These are phyloP conservation scores for Hyperoplus immaculatus DNA, from an alignment of 2,797 vertebrate genomes.

Conservation along the genomic window DNA sequence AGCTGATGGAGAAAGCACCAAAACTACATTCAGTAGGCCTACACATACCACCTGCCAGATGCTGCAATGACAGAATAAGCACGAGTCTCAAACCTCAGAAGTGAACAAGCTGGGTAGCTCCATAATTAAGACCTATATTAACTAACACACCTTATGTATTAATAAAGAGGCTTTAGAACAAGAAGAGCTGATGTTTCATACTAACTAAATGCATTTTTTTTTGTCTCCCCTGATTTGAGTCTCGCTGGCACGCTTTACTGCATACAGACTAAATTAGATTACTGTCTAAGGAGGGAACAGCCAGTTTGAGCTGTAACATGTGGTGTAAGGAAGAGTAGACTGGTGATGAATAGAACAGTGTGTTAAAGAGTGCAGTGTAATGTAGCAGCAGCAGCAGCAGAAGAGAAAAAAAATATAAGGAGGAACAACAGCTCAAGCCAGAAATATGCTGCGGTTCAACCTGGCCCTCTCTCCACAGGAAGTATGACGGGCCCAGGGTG, in stretches of 20 bases:
- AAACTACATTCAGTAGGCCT: background rate
- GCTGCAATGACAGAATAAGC: conserved; percentile 30
- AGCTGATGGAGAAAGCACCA: background rate
- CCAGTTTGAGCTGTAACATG: conserved; percentile 78
- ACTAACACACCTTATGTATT: background rate
- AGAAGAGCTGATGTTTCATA: conserved; percentile 2
- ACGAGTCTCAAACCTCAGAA: background rate
- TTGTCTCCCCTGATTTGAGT: conserved; percentile 5
- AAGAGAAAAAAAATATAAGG: conserved; percentile 66
- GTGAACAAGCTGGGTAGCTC: background rate
- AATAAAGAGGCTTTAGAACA: background rate
- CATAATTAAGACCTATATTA: conserved; percentile 2
- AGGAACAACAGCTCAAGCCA: conserved; percentile 86
- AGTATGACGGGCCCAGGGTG: conserved; percentile 82
- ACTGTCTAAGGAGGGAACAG: conserved; percentile 41
- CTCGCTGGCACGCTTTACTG: conserved; percentile 14
- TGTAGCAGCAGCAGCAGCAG: conserved; percentile 63
- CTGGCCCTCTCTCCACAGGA: conserved; percentile 86
- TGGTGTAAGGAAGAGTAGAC: conserved; percentile 60
- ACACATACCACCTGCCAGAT: conserved; percentile 17
- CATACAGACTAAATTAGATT: conserved; percentile 45
- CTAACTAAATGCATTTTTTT: conserved; percentile 10
- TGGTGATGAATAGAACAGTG: conserved; percentile 77
- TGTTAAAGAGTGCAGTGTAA: conserved; percentile 71
- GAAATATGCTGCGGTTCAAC: conserved; percentile 87